Evolutionary conservation across 1,140 invertebrate genomes (phyloP).

Genomic region (Nasonia vitripennis): DNA sequence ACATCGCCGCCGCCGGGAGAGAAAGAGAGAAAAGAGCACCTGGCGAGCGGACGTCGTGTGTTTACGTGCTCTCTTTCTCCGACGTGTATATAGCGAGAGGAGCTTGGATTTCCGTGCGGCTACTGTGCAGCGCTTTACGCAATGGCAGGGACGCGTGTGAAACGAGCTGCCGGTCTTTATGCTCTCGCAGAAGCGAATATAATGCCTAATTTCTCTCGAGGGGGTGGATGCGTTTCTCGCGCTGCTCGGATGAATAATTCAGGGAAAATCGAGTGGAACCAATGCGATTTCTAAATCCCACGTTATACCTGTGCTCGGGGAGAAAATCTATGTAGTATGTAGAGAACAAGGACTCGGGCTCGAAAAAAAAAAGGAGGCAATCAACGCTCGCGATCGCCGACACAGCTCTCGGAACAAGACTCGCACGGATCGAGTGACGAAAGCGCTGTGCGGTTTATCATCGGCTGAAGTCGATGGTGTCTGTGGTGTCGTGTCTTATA

Average conservation of each 20-base stretch:
- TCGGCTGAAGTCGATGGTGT: neutral
- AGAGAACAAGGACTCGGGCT: neutral
- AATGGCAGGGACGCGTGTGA: conserved; percentile 29
- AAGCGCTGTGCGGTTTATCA: conserved; percentile 23
- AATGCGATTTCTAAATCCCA: neutral
- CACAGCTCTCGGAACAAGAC: neutral
- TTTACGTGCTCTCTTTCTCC: neutral
- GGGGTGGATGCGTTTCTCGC: neutral
- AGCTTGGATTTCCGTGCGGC: conserved; percentile 23
- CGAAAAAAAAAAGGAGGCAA: neutral
- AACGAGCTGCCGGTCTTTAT: conserved; percentile 27
- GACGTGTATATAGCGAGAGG: no score
- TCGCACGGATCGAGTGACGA: conserved; percentile 14
- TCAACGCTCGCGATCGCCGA: neutral
- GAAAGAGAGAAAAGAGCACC: conserved; percentile 1
- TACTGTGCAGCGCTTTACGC: neutral
- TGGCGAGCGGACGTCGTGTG: neutral
- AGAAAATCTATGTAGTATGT: neutral
- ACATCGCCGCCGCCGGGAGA: neutral
- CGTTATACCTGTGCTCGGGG: neutral
- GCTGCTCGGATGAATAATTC: no score
- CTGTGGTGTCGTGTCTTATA: neutral
- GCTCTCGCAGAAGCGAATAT: neutral
- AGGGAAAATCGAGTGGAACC: no score
- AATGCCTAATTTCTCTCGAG: neutral